A percentile compares a stretch with the other conserved stretches of the same genome.
These are phyloP conservation scores for Plebejus melissa DNA, from an alignment of 2,888 invertebrate species.

Conservation along the genomic window DNA sequence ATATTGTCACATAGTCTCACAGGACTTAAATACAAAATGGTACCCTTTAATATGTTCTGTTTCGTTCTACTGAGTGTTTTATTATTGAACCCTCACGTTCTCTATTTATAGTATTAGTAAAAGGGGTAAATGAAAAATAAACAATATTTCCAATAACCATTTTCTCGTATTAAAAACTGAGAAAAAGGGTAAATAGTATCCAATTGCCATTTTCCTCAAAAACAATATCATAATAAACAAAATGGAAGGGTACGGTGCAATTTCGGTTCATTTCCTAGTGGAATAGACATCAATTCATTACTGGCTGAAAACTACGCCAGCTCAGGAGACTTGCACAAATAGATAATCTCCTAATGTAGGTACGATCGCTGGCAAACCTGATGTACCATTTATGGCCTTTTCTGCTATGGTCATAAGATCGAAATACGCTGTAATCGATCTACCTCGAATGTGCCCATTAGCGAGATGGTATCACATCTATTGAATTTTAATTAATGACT, in stretches of 20 bases:
- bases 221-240: conserved; percentile 6
- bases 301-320: conserved; percentile 37
- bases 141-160: neutral
- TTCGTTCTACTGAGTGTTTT: neutral
- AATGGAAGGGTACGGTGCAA: neutral
- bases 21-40: neutral
- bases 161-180: neutral
- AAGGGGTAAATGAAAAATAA: neutral
- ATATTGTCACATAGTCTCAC: neutral
- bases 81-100: neutral
- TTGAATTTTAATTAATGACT: conserved; percentile 20
- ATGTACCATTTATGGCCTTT: neutral
- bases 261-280: conserved; percentile 31
- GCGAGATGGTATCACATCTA: conserved; percentile 37
- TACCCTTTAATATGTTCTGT: neutral
- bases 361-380: conserved; percentile 15
- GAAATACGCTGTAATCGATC: neutral
- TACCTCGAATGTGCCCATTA: conserved; percentile 34
- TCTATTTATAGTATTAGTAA: neutral
- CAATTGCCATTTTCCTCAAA: conserved; percentile 11
- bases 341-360: conserved; percentile 40
- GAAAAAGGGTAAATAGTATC: conserved; percentile 19
- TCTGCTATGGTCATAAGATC: neutral
- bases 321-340: conserved; percentile 38
- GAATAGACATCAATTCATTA: conserved; percentile 39